phyloP scores from a whole-genome alignment of 35 echinoderm and acorn worm genomes.

The Ophioderma brevispina region DNA sequence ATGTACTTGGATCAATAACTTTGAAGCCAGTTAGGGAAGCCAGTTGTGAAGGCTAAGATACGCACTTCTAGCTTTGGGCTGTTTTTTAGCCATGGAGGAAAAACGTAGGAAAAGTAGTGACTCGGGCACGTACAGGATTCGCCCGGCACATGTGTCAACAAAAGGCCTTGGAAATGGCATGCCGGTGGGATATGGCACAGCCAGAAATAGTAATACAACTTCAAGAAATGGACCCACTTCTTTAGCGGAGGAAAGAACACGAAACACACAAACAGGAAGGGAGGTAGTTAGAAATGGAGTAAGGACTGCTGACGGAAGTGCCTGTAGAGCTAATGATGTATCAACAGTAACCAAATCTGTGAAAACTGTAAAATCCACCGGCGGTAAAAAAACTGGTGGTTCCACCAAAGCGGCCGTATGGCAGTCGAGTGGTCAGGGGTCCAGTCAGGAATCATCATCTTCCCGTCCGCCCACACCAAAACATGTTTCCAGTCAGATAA shows the following conservation, averaged over 20 bases:
- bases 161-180: background rate
- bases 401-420: background rate
- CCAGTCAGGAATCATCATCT: background rate
- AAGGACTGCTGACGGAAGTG: background rate
- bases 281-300: background rate
- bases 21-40: background rate
- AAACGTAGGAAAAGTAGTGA: background rate
- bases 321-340: background rate
- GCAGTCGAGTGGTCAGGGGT: background rate
- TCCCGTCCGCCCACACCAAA: background rate
- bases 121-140: background rate
- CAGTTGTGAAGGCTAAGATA: background rate
- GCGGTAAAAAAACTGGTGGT: background rate
- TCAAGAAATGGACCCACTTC: background rate
- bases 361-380: background rate
- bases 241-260: background rate
- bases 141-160: background rate
- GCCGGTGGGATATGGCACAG: background rate
- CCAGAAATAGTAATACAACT: background rate
- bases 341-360: background rate
- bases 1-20: background rate
- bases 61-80: background rate
- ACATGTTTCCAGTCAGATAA: background rate
- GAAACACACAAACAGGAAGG: background rate
- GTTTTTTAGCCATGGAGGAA: background rate